Evolutionary conservation across 2,888 invertebrate genomes (phyloP).

Genomic region (Hypolimnas misippus): DNA sequence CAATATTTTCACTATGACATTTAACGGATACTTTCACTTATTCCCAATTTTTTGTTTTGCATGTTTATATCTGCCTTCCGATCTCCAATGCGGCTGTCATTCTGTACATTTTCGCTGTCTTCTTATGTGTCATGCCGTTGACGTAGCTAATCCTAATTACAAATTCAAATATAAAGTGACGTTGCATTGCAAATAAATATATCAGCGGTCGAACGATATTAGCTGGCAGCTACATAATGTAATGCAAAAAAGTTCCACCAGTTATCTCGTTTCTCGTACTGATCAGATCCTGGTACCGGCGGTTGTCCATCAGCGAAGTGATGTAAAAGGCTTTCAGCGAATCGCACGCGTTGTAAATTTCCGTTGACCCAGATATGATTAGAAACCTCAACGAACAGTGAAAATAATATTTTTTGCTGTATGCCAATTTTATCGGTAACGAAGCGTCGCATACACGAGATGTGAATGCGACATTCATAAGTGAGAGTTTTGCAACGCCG

Average conservation of each 20-base stretch:
- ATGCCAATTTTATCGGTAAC: conserved; percentile 76
- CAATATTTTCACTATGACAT: conserved; percentile 66
- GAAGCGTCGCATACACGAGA: conserved; percentile 70
- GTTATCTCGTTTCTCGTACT: conserved; percentile 63
- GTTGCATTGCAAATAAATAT: conserved; percentile 66
- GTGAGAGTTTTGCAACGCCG: conserved; percentile 81
- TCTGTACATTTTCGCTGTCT: conserved; percentile 67
- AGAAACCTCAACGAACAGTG: conserved; percentile 74
- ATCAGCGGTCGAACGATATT: conserved; percentile 51
- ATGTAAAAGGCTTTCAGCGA: conserved; percentile 82
- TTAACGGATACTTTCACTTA: conserved; percentile 74
- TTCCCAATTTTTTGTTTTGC: conserved; percentile 56
- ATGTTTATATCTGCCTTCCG: conserved; percentile 52
- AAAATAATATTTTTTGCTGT: conserved; percentile 77
- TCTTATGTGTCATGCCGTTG: conserved; percentile 64
- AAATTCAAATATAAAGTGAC: conserved; percentile 64
- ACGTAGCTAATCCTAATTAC: conserved; percentile 71
- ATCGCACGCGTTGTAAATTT: conserved; percentile 74
- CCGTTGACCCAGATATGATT: conserved; percentile 81
- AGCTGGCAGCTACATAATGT: conserved; percentile 53
- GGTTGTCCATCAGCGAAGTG: conserved; percentile 65
- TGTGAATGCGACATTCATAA: conserved; percentile 78
- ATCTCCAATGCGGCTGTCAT: conserved; percentile 72
- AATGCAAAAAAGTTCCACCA: conserved; percentile 59
- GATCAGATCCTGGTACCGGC: conserved; percentile 79